Conservation (phyloP, 2,113 vertebrate genomes). For the Chascanopsetta lugubris region DNA sequence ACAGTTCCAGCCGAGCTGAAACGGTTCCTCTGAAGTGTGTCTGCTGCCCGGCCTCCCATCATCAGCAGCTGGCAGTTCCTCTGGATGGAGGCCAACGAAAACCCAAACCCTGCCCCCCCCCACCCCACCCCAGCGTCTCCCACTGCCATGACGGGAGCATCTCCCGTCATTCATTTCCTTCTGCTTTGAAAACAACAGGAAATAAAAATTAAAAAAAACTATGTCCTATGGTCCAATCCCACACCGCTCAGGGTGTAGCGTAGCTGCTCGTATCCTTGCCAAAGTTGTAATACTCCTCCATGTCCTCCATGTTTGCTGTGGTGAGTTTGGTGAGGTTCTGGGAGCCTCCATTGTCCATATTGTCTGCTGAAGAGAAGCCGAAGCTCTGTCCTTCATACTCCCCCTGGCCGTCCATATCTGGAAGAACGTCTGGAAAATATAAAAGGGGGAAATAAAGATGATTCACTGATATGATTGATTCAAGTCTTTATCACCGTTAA, state of each 20-base stretch:
- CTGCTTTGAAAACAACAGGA: constrained; percentile 27
- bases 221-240: constrained; percentile 23
- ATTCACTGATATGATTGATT: too few relatives aligned
- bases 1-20: constrained; percentile 45
- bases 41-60: constrained; percentile 47
- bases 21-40: constrained; percentile 54
- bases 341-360: constrained; percentile 78
- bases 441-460: not conserved
- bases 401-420: constrained; percentile 87
- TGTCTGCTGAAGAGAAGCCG: constrained; percentile 80
- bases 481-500: too few relatives aligned
- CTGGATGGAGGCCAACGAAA: constrained; percentile 52
- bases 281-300: constrained; percentile 93
- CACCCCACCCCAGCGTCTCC: constrained; percentile 50
- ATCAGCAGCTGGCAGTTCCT: constrained; percentile 61
- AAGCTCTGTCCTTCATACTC: constrained; percentile 93
- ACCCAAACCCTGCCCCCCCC: constrained; percentile 47
- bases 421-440: constrained; percentile 82
- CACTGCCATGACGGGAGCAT: constrained; percentile 42
- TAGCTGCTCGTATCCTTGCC: constrained; percentile 82
- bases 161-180: constrained; percentile 40
- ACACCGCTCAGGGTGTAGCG: constrained; percentile 70
- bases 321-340: constrained; percentile 87
- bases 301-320: constrained; percentile 93
- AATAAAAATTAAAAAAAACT: constrained; percentile 5